phyloP scores from a whole-genome alignment of 2,113 vertebrate genomes.

The Poecilia latipinna region DNA sequence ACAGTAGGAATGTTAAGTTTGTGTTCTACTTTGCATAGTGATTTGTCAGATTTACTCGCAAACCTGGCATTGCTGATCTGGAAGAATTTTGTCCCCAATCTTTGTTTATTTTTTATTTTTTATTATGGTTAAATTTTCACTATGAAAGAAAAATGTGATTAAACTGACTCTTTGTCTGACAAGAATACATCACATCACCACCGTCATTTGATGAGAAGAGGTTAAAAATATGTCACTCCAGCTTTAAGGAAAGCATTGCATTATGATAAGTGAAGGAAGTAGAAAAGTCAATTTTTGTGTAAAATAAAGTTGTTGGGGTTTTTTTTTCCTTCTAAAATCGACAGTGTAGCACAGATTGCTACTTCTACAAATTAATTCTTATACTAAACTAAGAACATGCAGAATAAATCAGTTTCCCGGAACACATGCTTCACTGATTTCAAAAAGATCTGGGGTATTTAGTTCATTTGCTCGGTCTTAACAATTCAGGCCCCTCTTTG shows the following conservation, averaged over 20 bases:
- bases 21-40: background rate
- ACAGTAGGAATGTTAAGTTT: too few relatives aligned
- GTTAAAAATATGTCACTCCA: background rate
- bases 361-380: background rate
- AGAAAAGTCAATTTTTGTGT: background rate
- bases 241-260: background rate
- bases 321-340: too few relatives aligned
- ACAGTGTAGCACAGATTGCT: too few relatives aligned
- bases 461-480: background rate
- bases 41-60: background rate
- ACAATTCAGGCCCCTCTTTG: background rate
- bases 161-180: too few relatives aligned
- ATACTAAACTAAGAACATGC: background rate
- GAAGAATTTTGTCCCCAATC: background rate
- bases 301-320: too few relatives aligned
- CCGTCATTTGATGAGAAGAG: background rate
- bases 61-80: background rate
- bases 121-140: background rate
- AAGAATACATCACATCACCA: background rate
- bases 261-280: background rate
- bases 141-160: too few relatives aligned
- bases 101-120: too few relatives aligned
- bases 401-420: background rate
- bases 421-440: background rate
- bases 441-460: background rate